A percentile compares a stretch with the other conserved stretches of the same genome.
Conservation (phyloP, 2,888 invertebrate genomes). For the Quadriops clusia region DNA sequence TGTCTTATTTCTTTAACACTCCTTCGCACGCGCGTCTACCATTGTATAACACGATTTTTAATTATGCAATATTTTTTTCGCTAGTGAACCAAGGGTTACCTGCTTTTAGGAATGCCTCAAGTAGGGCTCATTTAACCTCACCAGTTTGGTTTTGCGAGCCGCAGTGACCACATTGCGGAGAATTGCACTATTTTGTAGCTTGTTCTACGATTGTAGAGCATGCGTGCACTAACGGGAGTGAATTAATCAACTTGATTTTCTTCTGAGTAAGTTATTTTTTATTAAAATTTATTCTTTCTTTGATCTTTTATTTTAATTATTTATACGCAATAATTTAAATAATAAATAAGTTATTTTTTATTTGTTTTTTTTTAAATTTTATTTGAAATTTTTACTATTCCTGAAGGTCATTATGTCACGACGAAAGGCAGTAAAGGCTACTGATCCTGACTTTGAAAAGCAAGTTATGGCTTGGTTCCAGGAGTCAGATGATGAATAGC, state of each 20-base stretch:
- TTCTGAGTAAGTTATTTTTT: not conserved
- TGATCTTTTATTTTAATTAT: too few relatives aligned
- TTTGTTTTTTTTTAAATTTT: not conserved
- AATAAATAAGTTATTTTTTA: too few relatives aligned
- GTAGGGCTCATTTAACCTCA: not conserved
- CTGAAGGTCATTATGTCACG: slow-evolving; percentile 1
- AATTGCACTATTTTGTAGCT: too few relatives aligned
- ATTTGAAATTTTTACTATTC: too few relatives aligned
- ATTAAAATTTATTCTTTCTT: too few relatives aligned
- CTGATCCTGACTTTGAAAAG: slow-evolving; percentile 3
- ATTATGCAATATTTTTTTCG: slow-evolving; percentile 1
- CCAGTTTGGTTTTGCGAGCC: slow-evolving; percentile 1
- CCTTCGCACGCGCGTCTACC: slow-evolving; percentile 4
- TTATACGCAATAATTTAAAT: too few relatives aligned
- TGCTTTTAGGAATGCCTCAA: slow-evolving; percentile 1
- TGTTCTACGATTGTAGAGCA: slow-evolving; percentile 4
- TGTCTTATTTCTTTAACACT: slow-evolving; percentile 1
- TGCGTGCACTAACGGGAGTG: slow-evolving; percentile 1
- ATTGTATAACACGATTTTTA: slow-evolving; percentile 1
- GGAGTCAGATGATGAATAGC: slow-evolving; percentile 2
- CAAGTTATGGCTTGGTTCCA: slow-evolving; percentile 3
- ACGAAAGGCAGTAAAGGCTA: slow-evolving; percentile 2
- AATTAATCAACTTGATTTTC: not conserved
- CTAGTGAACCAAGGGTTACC: not conserved
- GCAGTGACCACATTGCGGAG: not conserved